Evolutionary conservation across 2,888 invertebrate species (phyloP).

Genomic region (Drosophila koepferae): DNA sequence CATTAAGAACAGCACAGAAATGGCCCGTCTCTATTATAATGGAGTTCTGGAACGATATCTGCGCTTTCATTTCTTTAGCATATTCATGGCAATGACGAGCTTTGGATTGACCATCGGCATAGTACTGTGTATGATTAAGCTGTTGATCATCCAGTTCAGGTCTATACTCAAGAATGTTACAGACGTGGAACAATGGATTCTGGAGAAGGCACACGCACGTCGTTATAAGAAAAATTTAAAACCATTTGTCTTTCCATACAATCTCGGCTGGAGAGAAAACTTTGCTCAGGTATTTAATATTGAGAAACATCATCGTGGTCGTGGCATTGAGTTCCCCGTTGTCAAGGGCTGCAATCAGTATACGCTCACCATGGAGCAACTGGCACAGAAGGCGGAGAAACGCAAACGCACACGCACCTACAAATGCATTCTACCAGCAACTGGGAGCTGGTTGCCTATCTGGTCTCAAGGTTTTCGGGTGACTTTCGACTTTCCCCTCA

Average conservation of each 20-base stretch:
- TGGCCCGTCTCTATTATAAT: slow-evolving; percentile 73
- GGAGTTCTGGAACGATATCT: slow-evolving; percentile 85
- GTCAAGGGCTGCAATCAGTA: slow-evolving; percentile 92
- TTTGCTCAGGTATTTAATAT: slow-evolving; percentile 88
- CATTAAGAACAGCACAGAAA: slow-evolving; percentile 87
- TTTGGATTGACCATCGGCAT: slow-evolving; percentile 96
- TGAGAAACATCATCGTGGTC: slow-evolving; percentile 87
- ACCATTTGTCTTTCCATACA: slow-evolving; percentile 93
- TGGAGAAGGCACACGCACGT: slow-evolving; percentile 92
- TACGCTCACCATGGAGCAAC: slow-evolving; percentile 94
- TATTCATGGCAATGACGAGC: slow-evolving; percentile 92
- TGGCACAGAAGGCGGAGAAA: slow-evolving; percentile 95
- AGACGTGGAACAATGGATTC: slow-evolving; percentile 98
- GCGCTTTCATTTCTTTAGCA: slow-evolving; percentile 88
- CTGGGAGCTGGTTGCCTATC: slow-evolving; percentile 92
- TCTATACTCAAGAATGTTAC: slow-evolving; percentile 94
- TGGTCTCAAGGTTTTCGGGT: slow-evolving; percentile 89
- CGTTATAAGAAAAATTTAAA: slow-evolving; percentile 79
- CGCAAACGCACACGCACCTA: slow-evolving; percentile 90
- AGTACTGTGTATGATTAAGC: slow-evolving; percentile 94
- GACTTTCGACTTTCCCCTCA: slow-evolving; percentile 90
- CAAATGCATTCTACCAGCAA: slow-evolving; percentile 87
- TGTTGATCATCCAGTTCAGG: slow-evolving; percentile 93
- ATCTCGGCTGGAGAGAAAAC: slow-evolving; percentile 89
- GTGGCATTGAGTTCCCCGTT: slow-evolving; percentile 93